These are phyloP conservation scores for Alexandromys fortis DNA, from an alignment of 2,113 vertebrate genomes.

Conservation along the genomic window DNA sequence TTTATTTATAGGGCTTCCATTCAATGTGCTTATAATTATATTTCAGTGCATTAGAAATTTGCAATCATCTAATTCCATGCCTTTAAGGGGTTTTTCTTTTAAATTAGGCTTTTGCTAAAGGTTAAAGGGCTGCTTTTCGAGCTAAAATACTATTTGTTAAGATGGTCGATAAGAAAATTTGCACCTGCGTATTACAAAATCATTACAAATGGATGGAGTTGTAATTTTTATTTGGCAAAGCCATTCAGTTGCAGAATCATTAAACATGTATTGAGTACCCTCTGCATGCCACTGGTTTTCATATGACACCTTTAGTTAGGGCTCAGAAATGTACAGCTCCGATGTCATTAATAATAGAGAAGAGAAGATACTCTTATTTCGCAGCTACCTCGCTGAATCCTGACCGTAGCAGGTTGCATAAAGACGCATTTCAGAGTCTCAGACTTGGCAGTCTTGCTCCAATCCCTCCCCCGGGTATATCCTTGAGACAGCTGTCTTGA, in stretches of 20 bases:
- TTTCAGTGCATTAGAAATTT: conserved; percentile 62
- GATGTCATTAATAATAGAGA: neutral
- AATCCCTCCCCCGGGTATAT: neutral
- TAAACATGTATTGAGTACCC: conserved; percentile 40
- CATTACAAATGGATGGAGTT: conserved; percentile 44
- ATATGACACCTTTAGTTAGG: neutral
- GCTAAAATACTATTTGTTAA: conserved; percentile 68
- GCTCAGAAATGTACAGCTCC: conserved; percentile 44
- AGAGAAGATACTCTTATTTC: neutral
- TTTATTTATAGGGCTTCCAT: conserved; percentile 76
- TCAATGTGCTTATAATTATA: conserved; percentile 74
- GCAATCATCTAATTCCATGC: conserved; percentile 67
- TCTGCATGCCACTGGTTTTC: neutral
- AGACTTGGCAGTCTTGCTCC: neutral
- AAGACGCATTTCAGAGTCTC: neutral
- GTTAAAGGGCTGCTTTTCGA: conserved; percentile 66
- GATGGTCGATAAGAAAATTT: conserved; percentile 59
- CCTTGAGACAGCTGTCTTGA: neutral
- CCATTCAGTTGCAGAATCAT: conserved; percentile 51
- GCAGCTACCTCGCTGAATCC: neutral
- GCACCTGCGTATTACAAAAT: conserved; percentile 50
- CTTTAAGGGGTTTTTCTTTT: conserved; percentile 53
- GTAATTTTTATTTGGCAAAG: conserved; percentile 65
- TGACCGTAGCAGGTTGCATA: neutral
- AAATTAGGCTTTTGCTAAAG: conserved; percentile 68